Evolutionary conservation across 2,113 vertebrate genomes (phyloP).

Genomic region (Cyprinus carpio): DNA sequence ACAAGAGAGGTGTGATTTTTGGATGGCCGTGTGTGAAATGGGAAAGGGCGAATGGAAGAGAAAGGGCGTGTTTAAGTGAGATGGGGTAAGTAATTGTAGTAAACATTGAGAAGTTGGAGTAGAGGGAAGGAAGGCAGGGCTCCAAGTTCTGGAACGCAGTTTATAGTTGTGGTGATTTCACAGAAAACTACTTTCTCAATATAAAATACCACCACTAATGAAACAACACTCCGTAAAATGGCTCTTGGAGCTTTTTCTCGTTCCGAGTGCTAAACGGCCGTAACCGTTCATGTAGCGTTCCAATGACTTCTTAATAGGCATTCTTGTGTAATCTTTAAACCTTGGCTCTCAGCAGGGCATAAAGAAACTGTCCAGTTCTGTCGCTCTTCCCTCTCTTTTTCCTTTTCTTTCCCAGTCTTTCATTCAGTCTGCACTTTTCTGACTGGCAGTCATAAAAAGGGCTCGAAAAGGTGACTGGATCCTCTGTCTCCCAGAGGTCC

Average conservation of each 20-base stretch:
- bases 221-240: conserved; percentile 28
- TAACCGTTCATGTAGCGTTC: conserved; percentile 25
- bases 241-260: background rate
- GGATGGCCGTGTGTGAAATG: conserved; percentile 66
- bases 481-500: conserved; percentile 69
- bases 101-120: conserved; percentile 69
- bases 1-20: conserved; percentile 67
- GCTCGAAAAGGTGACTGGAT: conserved; percentile 68
- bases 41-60: conserved; percentile 53
- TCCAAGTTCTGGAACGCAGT: conserved; percentile 60
- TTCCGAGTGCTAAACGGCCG: conserved; percentile 16
- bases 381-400: background rate
- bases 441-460: conserved; percentile 61
- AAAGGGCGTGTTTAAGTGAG: conserved; percentile 66
- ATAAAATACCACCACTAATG: conserved; percentile 40
- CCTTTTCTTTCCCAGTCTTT: background rate
- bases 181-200: conserved; percentile 40
- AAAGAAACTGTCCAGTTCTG: conserved; percentile 60
- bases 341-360: conserved; percentile 64
- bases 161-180: conserved; percentile 54
- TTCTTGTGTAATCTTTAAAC: conserved; percentile 38
- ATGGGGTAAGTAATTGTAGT: conserved; percentile 73
- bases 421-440: conserved; percentile 15
- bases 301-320: conserved; percentile 27
- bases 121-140: conserved; percentile 61